Evolutionary conservation across 2,888 invertebrate genomes (phyloP).

Genomic region (Lasioglossum oenotherae): DNA sequence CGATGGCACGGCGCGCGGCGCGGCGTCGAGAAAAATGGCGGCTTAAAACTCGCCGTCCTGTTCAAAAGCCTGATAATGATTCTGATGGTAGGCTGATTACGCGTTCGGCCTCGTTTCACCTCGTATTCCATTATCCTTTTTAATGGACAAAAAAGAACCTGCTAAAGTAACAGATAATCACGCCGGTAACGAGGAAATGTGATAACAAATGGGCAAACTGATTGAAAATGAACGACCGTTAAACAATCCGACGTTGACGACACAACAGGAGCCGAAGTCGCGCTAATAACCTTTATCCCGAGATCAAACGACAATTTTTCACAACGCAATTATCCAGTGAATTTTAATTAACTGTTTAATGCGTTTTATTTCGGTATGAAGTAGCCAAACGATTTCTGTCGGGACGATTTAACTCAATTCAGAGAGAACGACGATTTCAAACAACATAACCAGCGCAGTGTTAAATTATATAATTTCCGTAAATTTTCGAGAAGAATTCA

Average conservation of each 20-base stretch:
- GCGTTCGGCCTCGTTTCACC: background rate
- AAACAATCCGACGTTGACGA: background rate
- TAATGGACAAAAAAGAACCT: background rate
- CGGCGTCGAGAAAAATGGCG: background rate
- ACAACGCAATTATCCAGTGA: too few species aligned
- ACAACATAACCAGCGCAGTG: too few species aligned
- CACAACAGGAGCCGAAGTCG: background rate
- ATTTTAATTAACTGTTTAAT: too few species aligned
- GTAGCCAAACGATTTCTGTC: background rate
- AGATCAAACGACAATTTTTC: background rate
- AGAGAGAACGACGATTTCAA: too few species aligned
- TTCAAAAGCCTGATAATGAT: constrained; percentile 16
- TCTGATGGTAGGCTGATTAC: constrained; percentile 15
- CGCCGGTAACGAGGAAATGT: background rate
- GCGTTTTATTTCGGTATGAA: too few species aligned
- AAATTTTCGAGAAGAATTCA: background rate
- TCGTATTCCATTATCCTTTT: background rate
- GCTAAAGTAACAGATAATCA: background rate
- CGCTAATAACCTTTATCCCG: background rate
- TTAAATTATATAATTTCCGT: background rate
- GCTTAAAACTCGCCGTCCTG: constrained; percentile 2
- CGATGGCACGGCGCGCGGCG: background rate
- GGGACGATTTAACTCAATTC: background rate
- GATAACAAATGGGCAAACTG: background rate
- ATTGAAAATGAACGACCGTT: background rate